A percentile compares a stretch with the other conserved stretches of the same genome.
phyloP scores from a whole-genome alignment of 2,888 invertebrate species.

The Machimus atricapillus region DNA sequence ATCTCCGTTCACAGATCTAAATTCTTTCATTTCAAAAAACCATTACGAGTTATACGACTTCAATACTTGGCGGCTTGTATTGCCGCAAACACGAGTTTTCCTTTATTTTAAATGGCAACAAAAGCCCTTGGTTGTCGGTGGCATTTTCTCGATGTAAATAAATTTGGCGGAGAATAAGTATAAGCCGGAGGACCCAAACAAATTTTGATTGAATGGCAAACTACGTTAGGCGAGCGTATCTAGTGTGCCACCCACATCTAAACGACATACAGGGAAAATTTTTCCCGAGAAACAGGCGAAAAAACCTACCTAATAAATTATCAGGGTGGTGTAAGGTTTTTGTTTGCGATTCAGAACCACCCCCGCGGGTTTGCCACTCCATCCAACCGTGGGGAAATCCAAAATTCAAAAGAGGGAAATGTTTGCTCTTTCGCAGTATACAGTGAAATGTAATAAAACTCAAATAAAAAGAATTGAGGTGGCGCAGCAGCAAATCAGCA shows the following conservation, averaged over 20 bases:
- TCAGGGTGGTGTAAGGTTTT: background rate
- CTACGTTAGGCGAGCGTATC: background rate
- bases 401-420: constrained; percentile 13
- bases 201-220: background rate
- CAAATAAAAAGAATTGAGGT: background rate
- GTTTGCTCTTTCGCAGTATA: background rate
- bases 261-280: background rate
- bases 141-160: background rate
- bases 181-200: background rate
- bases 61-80: background rate
- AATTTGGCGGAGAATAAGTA: background rate
- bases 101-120: background rate
- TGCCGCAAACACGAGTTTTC: background rate
- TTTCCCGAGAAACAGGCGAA: background rate
- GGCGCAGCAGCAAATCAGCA: background rate
- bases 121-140: background rate
- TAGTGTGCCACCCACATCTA: background rate
- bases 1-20: background rate
- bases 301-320: background rate
- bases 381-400: background rate
- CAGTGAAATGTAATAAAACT: background rate
- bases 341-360: background rate
- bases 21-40: background rate
- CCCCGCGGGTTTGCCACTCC: background rate
- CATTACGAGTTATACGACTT: background rate